phyloP scores from a whole-genome alignment of 2,113 vertebrate genomes.

The Lophochroa leadbeateri region DNA sequence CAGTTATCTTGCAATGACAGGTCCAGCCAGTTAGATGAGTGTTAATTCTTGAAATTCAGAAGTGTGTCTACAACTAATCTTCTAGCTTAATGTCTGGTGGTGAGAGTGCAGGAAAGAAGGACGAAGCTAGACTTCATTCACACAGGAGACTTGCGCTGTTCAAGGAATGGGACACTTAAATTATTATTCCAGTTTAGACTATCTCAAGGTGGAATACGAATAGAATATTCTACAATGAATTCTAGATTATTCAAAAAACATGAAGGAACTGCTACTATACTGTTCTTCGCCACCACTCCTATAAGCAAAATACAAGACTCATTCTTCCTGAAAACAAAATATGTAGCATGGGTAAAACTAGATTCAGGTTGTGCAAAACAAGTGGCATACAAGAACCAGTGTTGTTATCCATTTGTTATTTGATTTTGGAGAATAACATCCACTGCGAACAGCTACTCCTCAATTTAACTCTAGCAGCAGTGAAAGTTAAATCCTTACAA shows the following conservation, averaged over 20 bases:
- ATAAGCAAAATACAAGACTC: rapidly evolving
- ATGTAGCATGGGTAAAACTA: neutral
- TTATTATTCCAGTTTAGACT: neutral
- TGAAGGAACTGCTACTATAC: neutral
- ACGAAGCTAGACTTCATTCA: neutral
- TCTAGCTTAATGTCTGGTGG: neutral
- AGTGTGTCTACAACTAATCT: neutral
- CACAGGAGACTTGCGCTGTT: neutral
- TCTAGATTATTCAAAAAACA: neutral
- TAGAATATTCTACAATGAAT: neutral
- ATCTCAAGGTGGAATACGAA: neutral
- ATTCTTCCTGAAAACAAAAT: neutral
- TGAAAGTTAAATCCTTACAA: neutral
- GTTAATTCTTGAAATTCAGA: neutral
- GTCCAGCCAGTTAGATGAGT: neutral
- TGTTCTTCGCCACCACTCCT: neutral
- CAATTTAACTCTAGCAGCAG: neutral
- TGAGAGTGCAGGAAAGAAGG: neutral
- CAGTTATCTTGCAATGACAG: neutral
- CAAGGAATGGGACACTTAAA: neutral
- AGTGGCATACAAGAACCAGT: neutral
- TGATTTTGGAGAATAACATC: neutral
- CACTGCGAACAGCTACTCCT: neutral
- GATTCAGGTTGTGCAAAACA: neutral
- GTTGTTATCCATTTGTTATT: neutral